Base-by-base conservation (phyloP, 2,797 vertebrate species). In the Poecilia wingei region DNA sequence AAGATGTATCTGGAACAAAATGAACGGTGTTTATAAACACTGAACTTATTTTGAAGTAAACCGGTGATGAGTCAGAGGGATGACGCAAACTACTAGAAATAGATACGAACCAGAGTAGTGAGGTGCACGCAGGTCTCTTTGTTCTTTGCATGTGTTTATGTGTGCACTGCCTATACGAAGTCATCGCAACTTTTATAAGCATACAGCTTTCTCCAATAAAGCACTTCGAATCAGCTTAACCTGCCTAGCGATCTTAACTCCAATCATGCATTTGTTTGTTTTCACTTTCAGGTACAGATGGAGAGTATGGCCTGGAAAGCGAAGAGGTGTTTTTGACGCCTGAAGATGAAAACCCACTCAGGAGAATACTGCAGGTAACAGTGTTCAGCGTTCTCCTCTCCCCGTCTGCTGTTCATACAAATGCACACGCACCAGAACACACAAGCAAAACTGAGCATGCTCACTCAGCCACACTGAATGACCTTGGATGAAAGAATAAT, bases 311-410 rank as follows among this genome's bases (percentile, higher is more conserved):
- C 80, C 94, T 95, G 87, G 92, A 95, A 71, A 95, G 94, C 83
- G 94, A 96, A 88, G 94, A 95, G 86, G 92, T 95, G 90, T 87
- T 90, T 92, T 91, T 96, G 91, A 87, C 82, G 80, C 93, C 94
- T 86, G 94, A 95, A 92, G 94, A 95, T 91, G 95, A 96, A 94
- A 96, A 95, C 91, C 95, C 96, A 86, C 95, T 96, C 89, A 92
- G 93, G 91, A 96, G 95, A 95, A 95, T 96, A 92, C 93, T 96
- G 95, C 95, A 96, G 95, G 95, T 96, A 95, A 95, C 83, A 83
- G 85, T 88, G n/a, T 75, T 69, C 69, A 77, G 25, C 41, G 9
- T 77, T 46, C 75, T 57, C n/a, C 31, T 57, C 77, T 77, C 55
- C 20, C 79, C 79, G 78, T 69, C 82, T 76, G 57, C 74, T 81